Evolutionary conservation across 2,113 vertebrate genomes (phyloP), one percentile per base, ranked within the genome.

Genomic region (Tupaia chinensis): DNA sequence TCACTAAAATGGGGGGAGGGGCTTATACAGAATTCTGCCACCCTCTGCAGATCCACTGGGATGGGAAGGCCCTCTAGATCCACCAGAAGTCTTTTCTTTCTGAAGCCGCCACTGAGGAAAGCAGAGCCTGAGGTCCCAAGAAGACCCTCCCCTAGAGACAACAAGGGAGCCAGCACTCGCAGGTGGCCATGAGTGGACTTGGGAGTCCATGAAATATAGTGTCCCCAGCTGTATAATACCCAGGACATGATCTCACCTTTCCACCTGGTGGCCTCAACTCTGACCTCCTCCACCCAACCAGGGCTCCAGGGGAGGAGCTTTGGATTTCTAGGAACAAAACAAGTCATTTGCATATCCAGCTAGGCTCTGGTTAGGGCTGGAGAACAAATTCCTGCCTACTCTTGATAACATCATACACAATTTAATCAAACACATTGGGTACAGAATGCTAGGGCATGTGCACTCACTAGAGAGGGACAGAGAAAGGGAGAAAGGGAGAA

Each of bases 381-480:
- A 78, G 81, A 88, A 95, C 13, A 85, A 68, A 91, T 87, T 94
- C 61, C 29, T 87, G 79, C 32, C 83, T 7, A 73, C 0, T 73
- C 44, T 15, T 77, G 32, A 44, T 60, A 88, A 91, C 25, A 92
- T n/a, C 32, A 85, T 8, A 88, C 7, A 80, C 4, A 60, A 78
- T 82, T 60, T 83, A 93, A 95, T 16, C n/a, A 93, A 95, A 95
- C 17, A 80, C 44, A 88, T 7, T 82, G 44, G 32, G 8, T 66
- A 89, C 23, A 79, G 53, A 82, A 44, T 5, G 44, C 44, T 44
- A 44, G 44, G 44, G 44, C 44, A 44, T 5, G 44, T 44, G 44
- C 44, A 44, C 44, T 44, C 44, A 44, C 5, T 44, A 44, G 44
- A 44, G 44, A 44, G 44, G 5, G 44, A 44, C 44, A 44, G 44